Evolutionary conservation across 2,113 vertebrate species (phyloP), one percentile per base, ranked within the genome.

Genomic region (Pangasianodon gigas): DNA sequence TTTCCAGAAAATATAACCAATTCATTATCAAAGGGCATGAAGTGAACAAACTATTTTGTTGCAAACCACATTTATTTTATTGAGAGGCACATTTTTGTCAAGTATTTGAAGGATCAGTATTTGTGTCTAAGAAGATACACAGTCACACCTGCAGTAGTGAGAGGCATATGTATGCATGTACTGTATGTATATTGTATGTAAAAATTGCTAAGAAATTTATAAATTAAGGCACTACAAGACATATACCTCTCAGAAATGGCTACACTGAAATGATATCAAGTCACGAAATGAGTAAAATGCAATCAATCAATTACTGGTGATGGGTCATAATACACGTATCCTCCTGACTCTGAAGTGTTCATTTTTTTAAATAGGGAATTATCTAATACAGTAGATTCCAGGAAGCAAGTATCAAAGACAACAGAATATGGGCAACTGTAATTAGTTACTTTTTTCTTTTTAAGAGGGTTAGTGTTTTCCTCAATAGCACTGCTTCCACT

Each of bases 1-100:
- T 80, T 80, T 62, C 56, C 37, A 14, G 7, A 37, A 26, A 62
- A 41, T 62, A 26, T 44, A 41, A 26, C 21, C 21, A 62, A 84
- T 60, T 84, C 9, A 84, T 84, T 26, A 84, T 84, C 32, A 84
- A 60, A 84, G 54, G 16, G 5, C n/a, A 84, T 37, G 10, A 84
- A 84, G 56, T 62, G 19, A 56, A 44, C 5, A 41, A 32, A 24
- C 9, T 60, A 13, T 41, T 29, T 51, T 77, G 41, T 26, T 46
- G 19, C 41, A 44, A 58, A 83, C 24, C 26, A 81, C 13, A 82
- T 54, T 44, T 41, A 21, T 44, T 74, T 74, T 75, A 75, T 4
- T 46, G 41, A 46, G 37, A 46, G 74, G 37, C 41, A 46, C 21
- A 37, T 71, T 32, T 69, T 69, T 65, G 14, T 62, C 8, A 62